phyloP scores from a whole-genome alignment of 2,113 vertebrate species.

The Galemys pyrenaicus region DNA sequence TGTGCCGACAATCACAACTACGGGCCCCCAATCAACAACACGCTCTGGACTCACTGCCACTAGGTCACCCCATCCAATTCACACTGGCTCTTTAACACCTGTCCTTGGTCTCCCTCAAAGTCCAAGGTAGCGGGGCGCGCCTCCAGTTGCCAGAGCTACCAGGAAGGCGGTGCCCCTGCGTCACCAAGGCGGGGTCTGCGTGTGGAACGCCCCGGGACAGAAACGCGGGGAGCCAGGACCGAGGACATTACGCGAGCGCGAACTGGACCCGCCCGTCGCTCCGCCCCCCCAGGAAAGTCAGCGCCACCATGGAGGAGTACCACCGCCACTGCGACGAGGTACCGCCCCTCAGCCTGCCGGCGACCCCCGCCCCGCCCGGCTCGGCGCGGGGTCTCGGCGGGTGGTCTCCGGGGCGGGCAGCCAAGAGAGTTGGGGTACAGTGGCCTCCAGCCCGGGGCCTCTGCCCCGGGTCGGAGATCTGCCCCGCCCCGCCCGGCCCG shows the following conservation, averaged over 20 bases:
- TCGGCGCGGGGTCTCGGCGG: not conserved
- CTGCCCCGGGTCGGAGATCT: not conserved
- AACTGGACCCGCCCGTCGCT: not conserved
- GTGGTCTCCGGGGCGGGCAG: not conserved
- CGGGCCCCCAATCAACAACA: not conserved
- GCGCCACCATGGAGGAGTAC: conserved; percentile 83
- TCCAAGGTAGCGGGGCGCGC: accelerated
- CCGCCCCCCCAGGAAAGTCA: not conserved
- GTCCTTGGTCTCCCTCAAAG: not conserved
- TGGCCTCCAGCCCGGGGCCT: not conserved
- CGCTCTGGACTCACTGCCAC: not conserved
- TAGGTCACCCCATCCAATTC: not conserved
- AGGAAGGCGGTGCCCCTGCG: accelerated
- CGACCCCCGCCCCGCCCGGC: not conserved
- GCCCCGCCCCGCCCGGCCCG: not conserved
- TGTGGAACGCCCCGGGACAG: not conserved
- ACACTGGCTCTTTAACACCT: not conserved
- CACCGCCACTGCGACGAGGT: conserved; percentile 85
- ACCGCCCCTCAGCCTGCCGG: conserved; percentile 51
- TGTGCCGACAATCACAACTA: not conserved
- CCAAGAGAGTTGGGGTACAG: not conserved
- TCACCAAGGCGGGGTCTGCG: not conserved
- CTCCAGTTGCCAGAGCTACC: not conserved
- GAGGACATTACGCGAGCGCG: not conserved
- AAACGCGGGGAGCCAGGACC: not conserved